Evolutionary conservation across 1,140 invertebrate species (phyloP), one percentile per base, ranked within the genome.

Genomic region (Frieseomelitta varia): DNA sequence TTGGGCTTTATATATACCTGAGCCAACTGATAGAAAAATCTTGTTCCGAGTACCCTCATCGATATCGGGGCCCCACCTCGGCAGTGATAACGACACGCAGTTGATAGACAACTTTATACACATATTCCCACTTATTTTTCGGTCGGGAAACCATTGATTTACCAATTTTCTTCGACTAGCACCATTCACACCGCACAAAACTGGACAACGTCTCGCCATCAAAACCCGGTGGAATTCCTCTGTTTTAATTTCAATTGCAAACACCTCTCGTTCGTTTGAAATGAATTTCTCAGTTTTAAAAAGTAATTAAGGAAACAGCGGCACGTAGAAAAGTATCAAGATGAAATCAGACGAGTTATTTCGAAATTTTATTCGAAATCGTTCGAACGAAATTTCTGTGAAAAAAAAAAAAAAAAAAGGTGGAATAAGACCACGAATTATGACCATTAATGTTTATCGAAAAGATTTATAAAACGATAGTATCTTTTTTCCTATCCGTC

Each of bases 1-100:
- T 78, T 91, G 92, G 88, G 91, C 90, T 89, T 91, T 94, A 94
- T 94, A 93, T 94, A 92, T 93, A 94, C 92, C 91, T 87, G 90
- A 90, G 79, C 72, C 61, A 71, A 89, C 92, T 94, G 94, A 95
- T 94, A 94, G 91, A 89, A 90, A 92, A 91, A 92, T 90, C 91
- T 87, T 88, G 88, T 92, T 90, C 90, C 88, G 90, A 80, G 85
- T 89, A 92, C 90, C 88, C 91, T 92, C 90, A 92, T 93, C 92
- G 93, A 93, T 93, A 93, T 91, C 91, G 86, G 82, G 89, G 92
- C 93, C 92, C 92, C 92, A 91, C 93, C 93, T 92, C 90, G 89
- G 91, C 90, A 91, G 90, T 90, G 93, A 94, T 94, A 94, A 93
- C 90, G 88, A 93, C 85, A 89, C 67, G 84, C 86, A 83, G n/a